Evolutionary conservation across 2,113 vertebrate genomes (phyloP).

Genomic region (Lophochroa leadbeateri): DNA sequence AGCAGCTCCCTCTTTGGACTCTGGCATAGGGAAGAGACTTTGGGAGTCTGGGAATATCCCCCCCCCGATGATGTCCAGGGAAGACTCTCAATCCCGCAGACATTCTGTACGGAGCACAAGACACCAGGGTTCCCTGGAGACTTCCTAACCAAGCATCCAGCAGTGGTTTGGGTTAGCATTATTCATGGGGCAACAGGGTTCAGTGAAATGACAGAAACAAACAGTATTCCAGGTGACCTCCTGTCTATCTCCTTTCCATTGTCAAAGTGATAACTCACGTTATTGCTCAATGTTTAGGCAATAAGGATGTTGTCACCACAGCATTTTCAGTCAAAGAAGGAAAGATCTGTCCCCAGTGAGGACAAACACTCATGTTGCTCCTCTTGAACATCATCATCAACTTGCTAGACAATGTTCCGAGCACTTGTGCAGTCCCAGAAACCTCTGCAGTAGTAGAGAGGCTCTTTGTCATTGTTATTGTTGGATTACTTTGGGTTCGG

Average conservation of each 20-base stretch:
- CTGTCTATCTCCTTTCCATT: not conserved
- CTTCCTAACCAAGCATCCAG: not conserved
- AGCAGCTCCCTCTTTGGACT: not conserved
- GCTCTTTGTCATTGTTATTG: not conserved
- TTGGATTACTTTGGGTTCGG: not conserved
- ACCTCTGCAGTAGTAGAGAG: not conserved
- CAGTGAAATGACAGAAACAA: not conserved
- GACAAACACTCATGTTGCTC: not conserved
- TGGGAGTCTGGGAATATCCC: not conserved
- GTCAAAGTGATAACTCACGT: not conserved
- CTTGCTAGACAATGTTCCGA: not conserved
- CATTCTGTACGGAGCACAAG: not conserved
- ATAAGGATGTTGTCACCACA: not conserved
- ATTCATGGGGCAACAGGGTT: not conserved
- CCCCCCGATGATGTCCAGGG: not conserved
- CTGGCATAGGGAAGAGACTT: not conserved
- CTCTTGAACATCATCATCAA: not conserved
- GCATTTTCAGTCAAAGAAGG: not conserved
- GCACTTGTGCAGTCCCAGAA: not conserved
- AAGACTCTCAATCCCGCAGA: not conserved
- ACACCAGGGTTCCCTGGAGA: not conserved
- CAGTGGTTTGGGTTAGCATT: not conserved
- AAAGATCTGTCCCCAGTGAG: not conserved
- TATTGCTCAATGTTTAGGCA: not conserved
- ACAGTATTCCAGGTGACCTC: not conserved